A percentile compares a stretch with the other conserved stretches of the same genome.
phyloP scores from a whole-genome alignment of 2,113 vertebrate species.

The Rana temporaria region DNA sequence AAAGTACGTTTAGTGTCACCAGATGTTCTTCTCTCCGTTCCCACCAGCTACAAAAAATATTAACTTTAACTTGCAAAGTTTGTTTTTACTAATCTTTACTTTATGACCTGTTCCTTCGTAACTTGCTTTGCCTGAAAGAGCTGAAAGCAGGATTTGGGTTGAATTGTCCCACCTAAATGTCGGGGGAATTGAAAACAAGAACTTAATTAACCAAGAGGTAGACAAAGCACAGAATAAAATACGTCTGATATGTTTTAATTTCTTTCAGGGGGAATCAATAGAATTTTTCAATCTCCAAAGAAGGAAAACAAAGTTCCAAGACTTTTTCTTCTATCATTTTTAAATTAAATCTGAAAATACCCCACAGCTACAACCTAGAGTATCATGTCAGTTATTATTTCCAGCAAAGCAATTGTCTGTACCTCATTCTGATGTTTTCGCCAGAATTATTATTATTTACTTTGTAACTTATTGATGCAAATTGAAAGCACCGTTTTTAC shows the following conservation, averaged over 20 bases:
- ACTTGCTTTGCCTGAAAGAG: neutral
- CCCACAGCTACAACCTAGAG: neutral
- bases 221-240: slow-evolving; percentile 12
- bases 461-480: too few relatives aligned
- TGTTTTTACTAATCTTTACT: neutral
- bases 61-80: slow-evolving; percentile 3
- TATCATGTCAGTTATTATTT: neutral
- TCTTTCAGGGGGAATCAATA: slow-evolving; percentile 15
- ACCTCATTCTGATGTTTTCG: neutral
- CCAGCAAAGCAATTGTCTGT: neutral
- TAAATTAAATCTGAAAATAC: slow-evolving; percentile 12
- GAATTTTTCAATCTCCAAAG: slow-evolving; percentile 16
- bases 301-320: neutral
- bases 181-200: slow-evolving; percentile 31
- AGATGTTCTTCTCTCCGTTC: neutral
- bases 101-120: neutral
- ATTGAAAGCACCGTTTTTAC: too few relatives aligned
- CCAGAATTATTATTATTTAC: too few relatives aligned
- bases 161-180: neutral
- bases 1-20: too few relatives aligned
- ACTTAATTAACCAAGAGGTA: slow-evolving; percentile 16
- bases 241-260: slow-evolving; percentile 4
- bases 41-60: neutral
- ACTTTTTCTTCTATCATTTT: slow-evolving; percentile 2
- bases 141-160: slow-evolving; percentile 7